A percentile compares a stretch with the other conserved stretches of the same genome.
Evolutionary conservation across 37 sponge, comb jelly and placozoan species (phyloP).

Genomic region (Axinella damicornis): DNA sequence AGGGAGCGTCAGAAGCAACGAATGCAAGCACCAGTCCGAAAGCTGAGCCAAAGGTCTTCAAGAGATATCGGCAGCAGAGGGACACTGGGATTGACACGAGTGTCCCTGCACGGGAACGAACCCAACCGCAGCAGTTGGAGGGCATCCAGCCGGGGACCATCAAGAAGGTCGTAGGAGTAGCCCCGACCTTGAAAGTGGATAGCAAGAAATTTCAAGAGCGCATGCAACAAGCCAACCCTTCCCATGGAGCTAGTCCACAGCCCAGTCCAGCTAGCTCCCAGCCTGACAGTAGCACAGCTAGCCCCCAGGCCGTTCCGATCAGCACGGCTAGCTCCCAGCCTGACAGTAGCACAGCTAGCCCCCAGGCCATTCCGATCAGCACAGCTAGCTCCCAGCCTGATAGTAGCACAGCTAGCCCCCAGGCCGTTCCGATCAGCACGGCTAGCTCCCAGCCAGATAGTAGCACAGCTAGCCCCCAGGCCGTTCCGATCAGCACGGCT

Average conservation of each 20-base stretch:
- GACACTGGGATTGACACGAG: constrained; percentile 1
- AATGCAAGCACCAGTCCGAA: not conserved
- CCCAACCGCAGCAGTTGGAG: constrained; percentile 12
- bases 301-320: too few relatives aligned
- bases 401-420: too few relatives aligned
- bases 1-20: not conserved
- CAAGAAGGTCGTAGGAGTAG: not conserved
- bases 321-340: not conserved
- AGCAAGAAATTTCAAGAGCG: too few relatives aligned
- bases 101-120: constrained; percentile 20
- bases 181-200: too few relatives aligned
- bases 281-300: too few relatives aligned
- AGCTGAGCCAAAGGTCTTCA: constrained; percentile 27
- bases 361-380: not conserved
- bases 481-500: too few relatives aligned
- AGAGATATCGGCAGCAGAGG: constrained; percentile 4
- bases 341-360: not conserved
- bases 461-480: too few relatives aligned
- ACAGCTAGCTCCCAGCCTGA: not conserved
- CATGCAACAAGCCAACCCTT: too few relatives aligned
- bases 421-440: too few relatives aligned
- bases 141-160: constrained; percentile 17
- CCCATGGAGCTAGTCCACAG: too few relatives aligned
- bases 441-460: too few relatives aligned
- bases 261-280: too few relatives aligned